A percentile compares a stretch with the other conserved stretches of the same genome.
These are phyloP conservation scores for Drosophila takahashii DNA, from an alignment of 1,140 invertebrate species.

Conservation along the genomic window DNA sequence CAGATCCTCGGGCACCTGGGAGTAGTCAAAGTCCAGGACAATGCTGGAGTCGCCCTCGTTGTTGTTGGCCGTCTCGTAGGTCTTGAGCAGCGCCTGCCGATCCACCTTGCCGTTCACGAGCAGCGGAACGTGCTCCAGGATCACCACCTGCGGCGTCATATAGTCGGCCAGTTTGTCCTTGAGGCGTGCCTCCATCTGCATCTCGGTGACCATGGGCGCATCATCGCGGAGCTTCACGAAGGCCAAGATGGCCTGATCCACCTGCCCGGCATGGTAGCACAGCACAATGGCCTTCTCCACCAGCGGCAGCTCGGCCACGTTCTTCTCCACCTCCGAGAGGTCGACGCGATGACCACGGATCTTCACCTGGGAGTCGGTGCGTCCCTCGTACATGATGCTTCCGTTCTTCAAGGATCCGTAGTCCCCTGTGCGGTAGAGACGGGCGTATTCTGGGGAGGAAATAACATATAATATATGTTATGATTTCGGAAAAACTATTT, in stretches of 20 bases:
- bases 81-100: conserved; percentile 89
- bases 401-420: conserved; percentile 91
- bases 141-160: conserved; percentile 91
- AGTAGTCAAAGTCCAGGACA: conserved; percentile 86
- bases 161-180: conserved; percentile 89
- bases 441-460: conserved; percentile 86
- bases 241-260: conserved; percentile 89
- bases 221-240: conserved; percentile 88
- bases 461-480: no score
- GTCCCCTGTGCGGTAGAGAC: conserved; percentile 93
- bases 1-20: conserved; percentile 87
- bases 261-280: conserved; percentile 91
- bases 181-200: conserved; percentile 88
- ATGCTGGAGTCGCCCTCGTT: conserved; percentile 84
- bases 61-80: conserved; percentile 89
- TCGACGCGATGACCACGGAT: conserved; percentile 94
- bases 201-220: conserved; percentile 85
- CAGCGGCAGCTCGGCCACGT: conserved; percentile 83
- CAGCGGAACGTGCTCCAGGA: conserved; percentile 90
- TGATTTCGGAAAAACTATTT: not conserved
- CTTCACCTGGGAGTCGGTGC: conserved; percentile 94
- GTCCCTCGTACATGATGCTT: conserved; percentile 90
- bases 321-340: conserved; percentile 92
- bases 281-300: conserved; percentile 88
- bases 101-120: conserved; percentile 95